Base-by-base conservation (phyloP, 1,140 invertebrate genomes). In the Drosophila chauvacae region DNA sequence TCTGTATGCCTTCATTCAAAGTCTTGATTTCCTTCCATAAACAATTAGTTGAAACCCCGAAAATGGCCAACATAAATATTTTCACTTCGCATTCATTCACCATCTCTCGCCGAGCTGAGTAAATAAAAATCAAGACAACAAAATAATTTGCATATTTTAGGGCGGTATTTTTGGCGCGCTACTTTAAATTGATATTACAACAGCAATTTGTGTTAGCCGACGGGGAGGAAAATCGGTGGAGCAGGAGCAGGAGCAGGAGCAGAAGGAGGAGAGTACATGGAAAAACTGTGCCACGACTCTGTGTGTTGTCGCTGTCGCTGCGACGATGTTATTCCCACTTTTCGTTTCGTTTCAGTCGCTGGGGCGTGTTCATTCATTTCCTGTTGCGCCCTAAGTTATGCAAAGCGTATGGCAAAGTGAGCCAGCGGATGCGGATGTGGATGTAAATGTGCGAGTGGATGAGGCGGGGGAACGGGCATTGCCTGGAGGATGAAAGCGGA, bases 331-430 rank as follows among this genome's bases (percentile, higher is more conserved):
- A 50, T 70, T 44, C 45, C 39, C 39, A 70, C 66, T 58, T 44
- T 81, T 55, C 48, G 45, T 53, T 77, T 74, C 33, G 50, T 42
- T 75, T 74, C 80, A 65, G 63, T 73, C 56, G 74, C 39, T 57
- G 74, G 72, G 81, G 81, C 64, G 73, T 81, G 81, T 86, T 86
- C 69, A 75, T 81, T 85, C 62, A 78, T 85, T 85, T 85, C 82
- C 82, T 85, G 81, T 85, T 85, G 82, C 82, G 82, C 81, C 81
- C 68, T 64, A 78, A 86, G 82, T 86, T 85, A 85, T 85, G 82
- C 82, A 86, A 85, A 86, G 82, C 82, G 71, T 86, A 78, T 81
- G 82, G 81, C 81, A 55, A 85, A 85, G 61, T 79, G 73, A 86
- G 80, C 76, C 76, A 80, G 69, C 61, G 58, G 33, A 56, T 20